Percentiles rank a stretch among this genome's conserved stretches.
Conservation (phyloP, 2,113 vertebrate species). For the Microcebus tavaratra region DNA sequence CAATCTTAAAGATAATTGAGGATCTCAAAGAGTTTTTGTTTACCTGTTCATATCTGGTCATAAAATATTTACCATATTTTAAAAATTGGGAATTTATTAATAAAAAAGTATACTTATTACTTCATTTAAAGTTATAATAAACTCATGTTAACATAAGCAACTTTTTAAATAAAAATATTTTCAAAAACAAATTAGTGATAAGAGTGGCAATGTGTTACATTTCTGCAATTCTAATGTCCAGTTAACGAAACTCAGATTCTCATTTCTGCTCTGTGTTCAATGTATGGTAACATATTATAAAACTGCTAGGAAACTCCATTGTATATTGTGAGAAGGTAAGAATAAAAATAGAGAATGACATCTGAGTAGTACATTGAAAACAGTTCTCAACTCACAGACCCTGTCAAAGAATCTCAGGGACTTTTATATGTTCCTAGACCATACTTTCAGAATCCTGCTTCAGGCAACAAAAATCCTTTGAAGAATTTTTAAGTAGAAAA, state of each 20-base stretch:
- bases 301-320: not conserved
- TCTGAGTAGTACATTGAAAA: not conserved
- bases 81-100: not conserved
- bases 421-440: not conserved
- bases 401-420: not conserved
- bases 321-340: not conserved
- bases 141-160: not conserved
- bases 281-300: not conserved
- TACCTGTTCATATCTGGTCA: not conserved
- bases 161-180: not conserved
- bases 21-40: not conserved
- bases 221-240: not conserved
- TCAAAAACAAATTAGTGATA: not conserved
- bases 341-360: not conserved
- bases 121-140: constrained; percentile 1
- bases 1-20: not conserved
- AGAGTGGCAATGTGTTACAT: not conserved
- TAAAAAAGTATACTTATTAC: not conserved
- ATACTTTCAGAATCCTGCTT: not conserved
- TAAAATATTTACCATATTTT: not conserved
- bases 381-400: not conserved
- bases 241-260: not conserved
- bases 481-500: constrained; percentile 7
- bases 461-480: not conserved
- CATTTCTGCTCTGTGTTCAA: not conserved